These are phyloP conservation scores for Thamnaconus septentrionalis DNA, from an alignment of 2,113 vertebrate genomes.

Conservation along the genomic window DNA sequence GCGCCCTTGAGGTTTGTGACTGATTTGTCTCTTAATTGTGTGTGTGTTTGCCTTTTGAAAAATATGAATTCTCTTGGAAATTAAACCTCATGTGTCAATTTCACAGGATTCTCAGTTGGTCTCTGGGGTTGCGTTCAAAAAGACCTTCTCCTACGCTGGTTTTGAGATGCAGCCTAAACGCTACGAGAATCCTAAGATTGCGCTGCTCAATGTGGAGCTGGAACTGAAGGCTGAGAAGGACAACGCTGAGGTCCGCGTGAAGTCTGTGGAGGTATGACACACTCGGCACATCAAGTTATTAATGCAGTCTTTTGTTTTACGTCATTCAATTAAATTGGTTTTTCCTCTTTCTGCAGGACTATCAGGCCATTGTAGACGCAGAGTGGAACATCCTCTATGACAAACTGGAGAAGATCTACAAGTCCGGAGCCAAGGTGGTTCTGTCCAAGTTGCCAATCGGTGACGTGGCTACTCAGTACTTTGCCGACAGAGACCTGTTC, in stretches of 20 bases:
- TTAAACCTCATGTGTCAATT: not conserved
- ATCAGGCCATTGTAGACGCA: constrained; percentile 96
- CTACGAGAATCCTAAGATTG: constrained; percentile 87
- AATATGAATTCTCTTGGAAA: not conserved
- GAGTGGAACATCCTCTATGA: constrained; percentile 98
- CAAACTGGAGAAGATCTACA: constrained; percentile 92
- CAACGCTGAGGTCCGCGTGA: constrained; percentile 93
- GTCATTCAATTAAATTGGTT: too few relatives aligned
- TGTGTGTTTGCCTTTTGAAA: too few relatives aligned
- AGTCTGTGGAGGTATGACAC: constrained; percentile 82
- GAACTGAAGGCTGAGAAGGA: constrained; percentile 98
- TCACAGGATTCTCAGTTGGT: constrained; percentile 90
- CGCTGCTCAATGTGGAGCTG: constrained; percentile 92
- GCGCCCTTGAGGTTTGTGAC: constrained; percentile 85
- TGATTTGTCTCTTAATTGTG: too few relatives aligned
- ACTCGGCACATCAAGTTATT: not conserved
- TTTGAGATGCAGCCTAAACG: constrained; percentile 99
- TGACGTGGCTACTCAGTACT: constrained; percentile 96
- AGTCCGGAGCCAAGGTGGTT: constrained; percentile 93
- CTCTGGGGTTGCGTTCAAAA: constrained; percentile 95
- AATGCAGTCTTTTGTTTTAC: too few relatives aligned
- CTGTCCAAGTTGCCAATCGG: constrained; percentile 95
- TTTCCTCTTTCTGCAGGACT: constrained; percentile 79
- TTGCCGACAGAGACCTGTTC: constrained; percentile 96
- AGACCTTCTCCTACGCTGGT: constrained; percentile 96